Conservation (phyloP, 2,888 invertebrate species). For the Orthosia incerta region DNA sequence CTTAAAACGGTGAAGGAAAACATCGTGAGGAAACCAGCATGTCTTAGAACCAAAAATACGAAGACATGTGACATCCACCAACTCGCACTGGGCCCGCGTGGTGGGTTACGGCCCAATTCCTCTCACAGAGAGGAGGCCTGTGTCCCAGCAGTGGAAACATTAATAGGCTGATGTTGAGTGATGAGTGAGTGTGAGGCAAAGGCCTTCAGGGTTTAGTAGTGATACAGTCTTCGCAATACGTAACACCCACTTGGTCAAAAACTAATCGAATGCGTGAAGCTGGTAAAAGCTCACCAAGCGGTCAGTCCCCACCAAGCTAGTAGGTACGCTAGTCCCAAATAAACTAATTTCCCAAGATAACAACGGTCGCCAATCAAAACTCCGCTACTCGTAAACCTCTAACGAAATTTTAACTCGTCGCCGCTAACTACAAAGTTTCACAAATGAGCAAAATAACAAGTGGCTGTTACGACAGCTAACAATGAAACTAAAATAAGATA, state of each 20-base stretch:
- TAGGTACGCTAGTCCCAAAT: conserved; percentile 40
- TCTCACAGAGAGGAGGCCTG: no score
- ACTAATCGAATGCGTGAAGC: not conserved
- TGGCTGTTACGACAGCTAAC: conserved; percentile 26
- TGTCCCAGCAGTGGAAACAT: no score
- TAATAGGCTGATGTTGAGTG: no score
- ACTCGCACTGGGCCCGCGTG: no score
- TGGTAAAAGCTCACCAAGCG: conserved; percentile 19
- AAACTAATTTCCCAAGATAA: conserved; percentile 67
- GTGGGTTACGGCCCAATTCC: no score
- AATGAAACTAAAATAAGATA: conserved; percentile 21
- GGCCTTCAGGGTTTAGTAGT: no score
- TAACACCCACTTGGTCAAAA: not conserved
- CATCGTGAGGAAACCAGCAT: no score
- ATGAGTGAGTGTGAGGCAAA: no score
- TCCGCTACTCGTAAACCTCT: conserved; percentile 69
- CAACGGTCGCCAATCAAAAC: conserved; percentile 78
- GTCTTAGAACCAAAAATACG: no score
- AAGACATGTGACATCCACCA: no score
- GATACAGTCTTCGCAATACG: not conserved
- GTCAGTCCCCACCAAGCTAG: conserved; percentile 18
- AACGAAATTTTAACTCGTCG: conserved; percentile 70
- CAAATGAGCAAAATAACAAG: conserved; percentile 49
- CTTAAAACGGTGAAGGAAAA: no score
- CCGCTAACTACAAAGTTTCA: conserved; percentile 28